Conservation (phyloP, 2,888 invertebrate genomes). For the Thyatira batis region DNA sequence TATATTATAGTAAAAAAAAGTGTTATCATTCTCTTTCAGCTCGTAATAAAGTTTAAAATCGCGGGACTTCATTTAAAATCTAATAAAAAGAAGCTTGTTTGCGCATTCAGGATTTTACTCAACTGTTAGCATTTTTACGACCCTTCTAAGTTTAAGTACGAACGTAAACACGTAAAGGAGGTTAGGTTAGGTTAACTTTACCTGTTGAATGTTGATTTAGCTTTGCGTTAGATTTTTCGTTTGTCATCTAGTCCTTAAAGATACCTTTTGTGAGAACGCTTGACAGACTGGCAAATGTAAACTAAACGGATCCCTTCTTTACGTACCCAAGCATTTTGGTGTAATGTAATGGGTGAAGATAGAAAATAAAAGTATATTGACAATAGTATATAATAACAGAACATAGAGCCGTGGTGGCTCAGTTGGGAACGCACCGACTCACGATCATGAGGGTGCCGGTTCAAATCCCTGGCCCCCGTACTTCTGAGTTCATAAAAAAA, state of each 20-base stretch:
- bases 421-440: no score
- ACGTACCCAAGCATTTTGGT: neutral
- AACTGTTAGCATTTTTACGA: neutral
- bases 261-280: neutral
- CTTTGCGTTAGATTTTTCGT: neutral
- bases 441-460: no score
- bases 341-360: neutral
- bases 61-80: neutral
- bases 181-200: slow-evolving; percentile 7
- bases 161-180: slow-evolving; percentile 9
- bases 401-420: no score
- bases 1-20: neutral
- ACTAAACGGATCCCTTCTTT: neutral
- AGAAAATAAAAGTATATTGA: no score
- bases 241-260: neutral
- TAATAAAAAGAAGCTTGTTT: neutral
- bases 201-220: slow-evolving; percentile 15
- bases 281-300: neutral
- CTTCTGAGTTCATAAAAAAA: no score
- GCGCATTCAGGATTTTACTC: neutral
- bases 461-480: no score
- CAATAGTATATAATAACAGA: no score
- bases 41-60: neutral
- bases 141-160: neutral
- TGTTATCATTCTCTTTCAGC: neutral